phyloP scores from a whole-genome alignment of 1,140 invertebrate genomes.

The Pseudoatta argentina region DNA sequence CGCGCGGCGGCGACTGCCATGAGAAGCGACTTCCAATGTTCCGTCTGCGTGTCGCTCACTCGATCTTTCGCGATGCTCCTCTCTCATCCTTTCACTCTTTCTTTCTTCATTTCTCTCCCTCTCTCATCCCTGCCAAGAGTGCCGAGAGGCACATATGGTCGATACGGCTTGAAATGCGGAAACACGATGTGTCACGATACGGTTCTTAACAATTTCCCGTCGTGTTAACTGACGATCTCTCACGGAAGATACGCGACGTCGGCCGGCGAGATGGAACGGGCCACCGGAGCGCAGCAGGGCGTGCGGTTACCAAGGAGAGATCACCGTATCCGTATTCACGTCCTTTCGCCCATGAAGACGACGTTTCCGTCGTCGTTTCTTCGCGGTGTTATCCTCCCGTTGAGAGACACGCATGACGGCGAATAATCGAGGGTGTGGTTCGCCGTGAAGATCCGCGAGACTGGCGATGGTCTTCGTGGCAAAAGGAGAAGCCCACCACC shows the following conservation, averaged over 20 bases:
- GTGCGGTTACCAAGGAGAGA: slow-evolving; percentile 75
- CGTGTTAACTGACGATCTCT: not conserved
- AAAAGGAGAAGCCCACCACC: not conserved
- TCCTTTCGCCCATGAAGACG: not conserved
- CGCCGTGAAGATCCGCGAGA: not conserved
- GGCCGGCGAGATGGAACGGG: not conserved
- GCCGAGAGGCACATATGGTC: slow-evolving; percentile 29
- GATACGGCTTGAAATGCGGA: slow-evolving; percentile 10
- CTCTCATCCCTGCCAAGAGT: not conserved
- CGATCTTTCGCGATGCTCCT: not conserved
- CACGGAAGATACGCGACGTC: no score
- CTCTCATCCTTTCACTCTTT: not conserved
- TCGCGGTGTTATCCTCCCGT: not conserved
- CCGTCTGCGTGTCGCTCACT: slow-evolving; percentile 64
- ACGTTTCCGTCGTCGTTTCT: not conserved
- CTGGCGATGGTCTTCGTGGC: slow-evolving; percentile 2
- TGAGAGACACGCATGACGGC: not conserved
- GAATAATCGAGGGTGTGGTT: slow-evolving; percentile 69
- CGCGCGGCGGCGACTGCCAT: slow-evolving; percentile 17
- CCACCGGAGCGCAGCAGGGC: slow-evolving; percentile 16
- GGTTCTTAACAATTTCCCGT: not conserved
- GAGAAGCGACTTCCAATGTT: slow-evolving; percentile 37
- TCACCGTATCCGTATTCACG: not conserved
- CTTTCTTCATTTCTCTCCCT: not conserved
- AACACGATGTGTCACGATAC: slow-evolving; percentile 9